These are phyloP conservation scores for Clivina fossor DNA, from an alignment of 2,888 invertebrate species.

Conservation along the genomic window DNA sequence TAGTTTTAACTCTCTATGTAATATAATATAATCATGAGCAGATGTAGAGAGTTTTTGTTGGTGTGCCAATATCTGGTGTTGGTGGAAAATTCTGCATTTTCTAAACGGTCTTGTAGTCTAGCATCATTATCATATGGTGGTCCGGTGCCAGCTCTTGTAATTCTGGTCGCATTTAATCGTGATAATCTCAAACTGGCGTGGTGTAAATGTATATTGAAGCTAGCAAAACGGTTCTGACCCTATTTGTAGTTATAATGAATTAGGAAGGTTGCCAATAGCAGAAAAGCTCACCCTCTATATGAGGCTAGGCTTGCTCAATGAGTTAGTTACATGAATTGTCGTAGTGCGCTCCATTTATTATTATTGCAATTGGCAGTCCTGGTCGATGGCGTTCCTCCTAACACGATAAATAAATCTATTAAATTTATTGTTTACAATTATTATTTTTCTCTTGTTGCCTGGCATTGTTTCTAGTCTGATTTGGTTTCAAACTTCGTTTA, in stretches of 20 bases:
- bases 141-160: conserved; percentile 32
- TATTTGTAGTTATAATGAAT: conserved; percentile 37
- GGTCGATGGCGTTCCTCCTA: conserved; percentile 6
- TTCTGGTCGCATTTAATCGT: conserved; percentile 29
- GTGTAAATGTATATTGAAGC: conserved; percentile 21
- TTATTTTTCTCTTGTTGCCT: conserved; percentile 1
- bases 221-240: no score
- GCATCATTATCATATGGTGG: conserved; percentile 25
- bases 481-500: no score
- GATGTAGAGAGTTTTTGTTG: no score
- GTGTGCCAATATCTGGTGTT: conserved; percentile 1
- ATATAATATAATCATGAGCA: conserved; percentile 20
- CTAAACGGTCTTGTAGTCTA: no score
- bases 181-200: conserved; percentile 18
- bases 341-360: conserved; percentile 39
- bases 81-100: conserved; percentile 17
- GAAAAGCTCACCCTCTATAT: conserved; percentile 19
- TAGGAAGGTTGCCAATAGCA: conserved; percentile 44
- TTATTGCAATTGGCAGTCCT: conserved; percentile 43
- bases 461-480: no score
- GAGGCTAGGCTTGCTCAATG: no score
- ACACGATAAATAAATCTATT: conserved; percentile 24
- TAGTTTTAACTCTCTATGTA: no score
- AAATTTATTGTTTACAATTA: conserved; percentile 28
- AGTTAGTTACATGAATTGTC: conserved; percentile 31